Evolutionary conservation across 2,113 vertebrate species (phyloP).

Genomic region (Boleophthalmus pectinirostris): DNA sequence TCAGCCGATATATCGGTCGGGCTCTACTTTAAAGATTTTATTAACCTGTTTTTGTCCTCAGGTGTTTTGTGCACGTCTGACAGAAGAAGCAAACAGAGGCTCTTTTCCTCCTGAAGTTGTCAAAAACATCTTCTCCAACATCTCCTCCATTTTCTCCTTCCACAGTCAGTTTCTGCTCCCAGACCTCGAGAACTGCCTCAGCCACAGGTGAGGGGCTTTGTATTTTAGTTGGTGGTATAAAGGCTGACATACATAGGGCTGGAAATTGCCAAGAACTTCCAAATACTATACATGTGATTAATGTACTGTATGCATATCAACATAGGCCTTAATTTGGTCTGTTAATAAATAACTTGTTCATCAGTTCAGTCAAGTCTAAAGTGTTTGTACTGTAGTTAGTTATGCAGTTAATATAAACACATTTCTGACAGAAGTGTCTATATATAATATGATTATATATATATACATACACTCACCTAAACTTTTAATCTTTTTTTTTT

Average conservation of each 20-base stretch:
- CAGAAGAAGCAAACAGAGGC: slow-evolving; percentile 80
- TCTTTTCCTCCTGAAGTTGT: slow-evolving; percentile 84
- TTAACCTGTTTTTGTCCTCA: slow-evolving; percentile 39
- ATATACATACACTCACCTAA: too few relatives aligned
- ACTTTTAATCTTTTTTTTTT: neutral
- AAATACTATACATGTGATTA: too few relatives aligned
- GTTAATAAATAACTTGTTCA: neutral
- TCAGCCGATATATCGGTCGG: too few relatives aligned
- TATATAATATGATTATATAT: too few relatives aligned
- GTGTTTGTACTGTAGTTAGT: neutral
- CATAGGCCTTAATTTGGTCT: too few relatives aligned
- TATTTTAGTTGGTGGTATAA: neutral
- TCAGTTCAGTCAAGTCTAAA: neutral
- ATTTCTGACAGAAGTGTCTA: too few relatives aligned
- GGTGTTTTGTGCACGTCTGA: slow-evolving; percentile 83
- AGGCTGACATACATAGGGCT: too few relatives aligned
- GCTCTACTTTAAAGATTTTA: too few relatives aligned
- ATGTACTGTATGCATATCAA: too few relatives aligned
- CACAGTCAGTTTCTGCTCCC: slow-evolving; percentile 87
- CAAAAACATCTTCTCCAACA: slow-evolving; percentile 88
- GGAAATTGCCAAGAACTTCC: too few relatives aligned
- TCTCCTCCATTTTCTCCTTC: slow-evolving; percentile 89
- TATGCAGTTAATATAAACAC: too few relatives aligned
- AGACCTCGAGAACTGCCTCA: slow-evolving; percentile 82
- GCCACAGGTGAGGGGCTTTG: slow-evolving; percentile 77